Evolutionary conservation across 2,888 invertebrate species (phyloP), one percentile per base, ranked within the genome.

Genomic region (Chalcosyrphus nemorum): DNA sequence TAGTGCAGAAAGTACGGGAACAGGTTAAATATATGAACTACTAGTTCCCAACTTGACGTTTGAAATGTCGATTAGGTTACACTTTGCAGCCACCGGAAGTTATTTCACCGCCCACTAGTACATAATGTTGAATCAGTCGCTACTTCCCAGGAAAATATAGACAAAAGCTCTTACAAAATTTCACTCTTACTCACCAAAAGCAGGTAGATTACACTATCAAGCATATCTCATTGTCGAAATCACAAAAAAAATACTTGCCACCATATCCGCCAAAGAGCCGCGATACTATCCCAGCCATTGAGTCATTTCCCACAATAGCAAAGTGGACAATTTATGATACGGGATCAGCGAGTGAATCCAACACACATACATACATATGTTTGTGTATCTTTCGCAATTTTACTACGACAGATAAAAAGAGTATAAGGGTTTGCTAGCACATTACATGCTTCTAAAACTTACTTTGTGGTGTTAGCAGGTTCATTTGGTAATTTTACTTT

Each of bases 401-500:
- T 6, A n/a, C 21, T 15, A 45, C 19, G 19, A 45, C 1, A 43
- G n/a, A 15, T 15, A 5, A 41, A 15, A 1, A 24, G n/a, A n/a
- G n/a, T 35, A 9, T n/a, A n/a, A n/a, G 4, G 11, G 4, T 24
- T 50, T 6, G 4, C 29, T 32, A 32, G 15, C 17, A 9, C 45
- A 45, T 45, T 45, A 45, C 45, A 45, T 32, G 29, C 15, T 27
- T n/a, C 27, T 27, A 29, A 13, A 50, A 2, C 2, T 13, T 50
- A 2, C 54, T 7, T 17, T 17, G 17, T 54, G 17, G 4, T 29
- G 11, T 17, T 17, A 32, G 32, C 32, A 29, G 15, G 11, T 56
- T 35, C 13, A 29, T 61, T 45, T 45, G 29, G 17, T 41, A 54
- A 66, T 27, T 52, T 41, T 41, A 66, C 38, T 52, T 41, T 38